These are phyloP conservation scores for Onchidella celtica DNA, from an alignment of 2,888 invertebrate species.

Conservation along the genomic window DNA sequence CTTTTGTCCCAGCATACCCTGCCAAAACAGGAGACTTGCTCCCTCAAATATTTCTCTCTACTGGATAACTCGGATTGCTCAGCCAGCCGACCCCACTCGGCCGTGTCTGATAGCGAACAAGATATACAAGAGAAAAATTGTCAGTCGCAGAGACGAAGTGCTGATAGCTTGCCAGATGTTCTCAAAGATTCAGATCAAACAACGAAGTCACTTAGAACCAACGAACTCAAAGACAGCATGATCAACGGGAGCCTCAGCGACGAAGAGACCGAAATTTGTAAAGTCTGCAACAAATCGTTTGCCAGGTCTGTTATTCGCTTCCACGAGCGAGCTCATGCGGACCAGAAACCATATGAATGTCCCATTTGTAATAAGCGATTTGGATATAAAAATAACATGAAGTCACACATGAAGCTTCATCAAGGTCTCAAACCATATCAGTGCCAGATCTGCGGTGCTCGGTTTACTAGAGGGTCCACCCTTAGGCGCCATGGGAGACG, in stretches of 20 bases:
- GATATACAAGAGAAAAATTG: constrained; percentile 22
- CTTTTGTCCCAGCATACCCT: constrained; percentile 33
- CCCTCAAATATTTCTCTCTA: constrained; percentile 42
- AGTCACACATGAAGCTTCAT: constrained; percentile 75
- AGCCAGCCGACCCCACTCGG: not conserved
- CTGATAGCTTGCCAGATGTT: constrained; percentile 33
- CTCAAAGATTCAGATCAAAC: constrained; percentile 30
- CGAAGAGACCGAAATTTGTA: constrained; percentile 70
- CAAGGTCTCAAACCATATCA: constrained; percentile 74
- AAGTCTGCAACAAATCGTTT: constrained; percentile 70
- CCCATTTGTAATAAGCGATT: constrained; percentile 74
- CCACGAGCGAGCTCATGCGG: constrained; percentile 72
- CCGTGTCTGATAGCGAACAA: constrained; percentile 33
- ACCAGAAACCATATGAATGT: constrained; percentile 74
- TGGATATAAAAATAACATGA: constrained; percentile 77
- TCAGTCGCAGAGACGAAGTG: constrained; percentile 34
- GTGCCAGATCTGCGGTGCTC: constrained; percentile 73
- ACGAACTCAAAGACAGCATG: constrained; percentile 55
- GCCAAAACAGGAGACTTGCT: constrained; percentile 39
- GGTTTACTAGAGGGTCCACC: constrained; percentile 75
- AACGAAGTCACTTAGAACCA: constrained; percentile 29
- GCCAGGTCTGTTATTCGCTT: constrained; percentile 71
- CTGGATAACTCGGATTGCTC: constrained; percentile 15
- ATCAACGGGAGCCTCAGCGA: constrained; percentile 55
- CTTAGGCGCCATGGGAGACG: constrained; percentile 71